Evolutionary conservation across 2,888 invertebrate genomes (phyloP), one percentile per base, ranked within the genome.

Genomic region (Leistus spinibarbis): DNA sequence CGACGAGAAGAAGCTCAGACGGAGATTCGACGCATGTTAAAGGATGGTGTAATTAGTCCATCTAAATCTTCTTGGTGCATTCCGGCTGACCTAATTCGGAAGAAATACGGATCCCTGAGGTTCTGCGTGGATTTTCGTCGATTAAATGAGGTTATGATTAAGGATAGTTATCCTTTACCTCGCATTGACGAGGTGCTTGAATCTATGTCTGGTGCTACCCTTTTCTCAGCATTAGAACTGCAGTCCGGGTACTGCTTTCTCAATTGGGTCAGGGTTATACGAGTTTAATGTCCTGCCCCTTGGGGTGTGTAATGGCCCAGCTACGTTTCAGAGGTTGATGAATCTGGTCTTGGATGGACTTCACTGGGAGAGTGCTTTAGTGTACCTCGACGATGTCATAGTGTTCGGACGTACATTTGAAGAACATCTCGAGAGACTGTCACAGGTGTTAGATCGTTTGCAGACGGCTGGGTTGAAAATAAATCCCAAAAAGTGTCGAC

Each of bases 51-150:
- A 13, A 24, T 69, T 24, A 5, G 24, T 23, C 69, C 69, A 10
- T 69, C 69, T 23, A 13, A 4, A 7, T 19, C 54, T 5, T 57
- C 69, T 9, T 69, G 24, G 54, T 54, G 67, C 54, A 54, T 54
- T 20, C 67, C 54, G 13, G 54, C 0, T 1, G 67, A 54, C 13
- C 54, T 67, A 16, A 54, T 67, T 10, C 16, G 54, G 19, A 67
- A 67, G 54, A 67, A 67, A 22, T 53, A 67, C n/a, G 67, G 67
- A 54, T 19, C 5, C 5, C 53, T 67, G 17, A 3, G 19, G 4
- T 67, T 67, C 53, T 67, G 67, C 19, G 22, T 67, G 17, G 67
- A 67, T 19, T 67, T 54, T 54, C 54, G 67, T 1, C 16, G n/a
- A 13, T n/a, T 67, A 9, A 54, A 67, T 22, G 53, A 16, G 10